Percentiles rank a stretch among this genome's conserved stretches.
phyloP scores from a whole-genome alignment of 2,888 invertebrate species.

The Macaria liturata region DNA sequence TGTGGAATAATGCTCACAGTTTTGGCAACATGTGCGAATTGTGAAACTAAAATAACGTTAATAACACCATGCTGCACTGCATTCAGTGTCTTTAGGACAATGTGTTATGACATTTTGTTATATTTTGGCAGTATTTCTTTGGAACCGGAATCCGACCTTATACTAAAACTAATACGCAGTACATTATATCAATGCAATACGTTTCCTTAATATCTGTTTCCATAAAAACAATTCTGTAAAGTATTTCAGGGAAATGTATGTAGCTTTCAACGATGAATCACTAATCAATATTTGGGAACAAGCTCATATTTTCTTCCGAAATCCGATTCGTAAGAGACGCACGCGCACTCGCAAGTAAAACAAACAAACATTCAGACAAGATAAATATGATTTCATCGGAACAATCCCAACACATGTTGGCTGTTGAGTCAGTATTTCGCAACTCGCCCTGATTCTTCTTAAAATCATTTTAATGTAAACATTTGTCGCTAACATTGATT shows the following conservation, averaged over 20 bases:
- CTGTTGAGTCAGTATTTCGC: constrained; percentile 22
- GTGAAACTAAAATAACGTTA: constrained; percentile 33
- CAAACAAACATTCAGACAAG: constrained; percentile 19
- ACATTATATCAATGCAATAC: too few relatives aligned
- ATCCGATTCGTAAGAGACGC: constrained; percentile 9
- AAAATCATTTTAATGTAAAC: background rate
- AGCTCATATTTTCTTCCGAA: background rate
- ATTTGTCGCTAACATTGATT: constrained; percentile 4
- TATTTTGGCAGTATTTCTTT: too few relatives aligned
- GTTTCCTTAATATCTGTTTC: too few relatives aligned
- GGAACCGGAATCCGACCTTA: too few relatives aligned
- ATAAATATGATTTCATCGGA: constrained; percentile 26
- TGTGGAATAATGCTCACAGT: constrained; percentile 25
- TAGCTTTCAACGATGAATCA: too few relatives aligned
- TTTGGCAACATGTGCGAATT: constrained; percentile 37
- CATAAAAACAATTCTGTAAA: too few relatives aligned
- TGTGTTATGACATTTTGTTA: too few relatives aligned
- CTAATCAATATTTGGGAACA: too few relatives aligned
- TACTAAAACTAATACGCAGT: too few relatives aligned
- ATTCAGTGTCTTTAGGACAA: too few relatives aligned
- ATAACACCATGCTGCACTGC: constrained; percentile 26
- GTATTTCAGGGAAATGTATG: too few relatives aligned
- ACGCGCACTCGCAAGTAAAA: constrained; percentile 10
- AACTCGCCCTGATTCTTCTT: constrained; percentile 24
- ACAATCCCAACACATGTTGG: constrained; percentile 20